A percentile compares a stretch with the other conserved stretches of the same genome.
These are phyloP conservation scores for Prosopocoilus inquinatus DNA, from an alignment of 2,888 invertebrate species.

Conservation along the genomic window DNA sequence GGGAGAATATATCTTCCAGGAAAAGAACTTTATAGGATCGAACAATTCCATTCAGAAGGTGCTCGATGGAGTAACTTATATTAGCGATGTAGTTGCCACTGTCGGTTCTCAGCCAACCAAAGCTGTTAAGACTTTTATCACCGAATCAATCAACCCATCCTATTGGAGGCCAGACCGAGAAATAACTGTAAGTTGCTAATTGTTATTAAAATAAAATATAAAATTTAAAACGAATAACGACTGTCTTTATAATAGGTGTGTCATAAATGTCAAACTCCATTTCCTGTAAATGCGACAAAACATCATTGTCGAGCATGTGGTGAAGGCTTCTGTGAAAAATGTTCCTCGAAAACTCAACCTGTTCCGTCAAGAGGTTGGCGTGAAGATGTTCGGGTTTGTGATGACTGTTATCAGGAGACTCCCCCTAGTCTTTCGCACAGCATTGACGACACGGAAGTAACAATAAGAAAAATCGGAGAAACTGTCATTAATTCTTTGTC, in stretches of 20 bases:
- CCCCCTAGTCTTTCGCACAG: conserved; percentile 41
- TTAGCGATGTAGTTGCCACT: conserved; percentile 60
- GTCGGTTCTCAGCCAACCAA: conserved; percentile 72
- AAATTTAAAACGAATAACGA: neutral
- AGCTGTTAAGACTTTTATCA: conserved; percentile 68
- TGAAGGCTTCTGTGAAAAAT: conserved; percentile 73
- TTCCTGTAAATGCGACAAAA: conserved; percentile 58
- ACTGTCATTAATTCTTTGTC: conserved; percentile 69
- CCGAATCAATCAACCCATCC: conserved; percentile 73
- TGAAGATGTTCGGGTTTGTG: conserved; percentile 71
- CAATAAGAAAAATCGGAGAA: conserved; percentile 66
- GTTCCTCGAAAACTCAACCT: conserved; percentile 64
- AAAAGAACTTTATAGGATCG: conserved; percentile 40
- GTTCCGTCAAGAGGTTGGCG: conserved; percentile 74
- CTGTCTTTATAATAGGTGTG: conserved; percentile 55
- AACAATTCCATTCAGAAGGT: conserved; percentile 52
- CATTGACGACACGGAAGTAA: conserved; percentile 49
- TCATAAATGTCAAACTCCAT: conserved; percentile 60
- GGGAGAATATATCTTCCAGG: conserved; percentile 46
- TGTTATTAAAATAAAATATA: neutral
- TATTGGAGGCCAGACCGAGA: conserved; percentile 80
- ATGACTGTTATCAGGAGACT: conserved; percentile 57
- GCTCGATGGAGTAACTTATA: conserved; percentile 58
- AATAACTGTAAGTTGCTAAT: conserved; percentile 58
- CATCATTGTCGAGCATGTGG: conserved; percentile 80